A percentile compares a stretch with the other conserved stretches of the same genome.
Conservation (phyloP, 1,140 invertebrate genomes). For the Carcinoscorpius rotundicauda region DNA sequence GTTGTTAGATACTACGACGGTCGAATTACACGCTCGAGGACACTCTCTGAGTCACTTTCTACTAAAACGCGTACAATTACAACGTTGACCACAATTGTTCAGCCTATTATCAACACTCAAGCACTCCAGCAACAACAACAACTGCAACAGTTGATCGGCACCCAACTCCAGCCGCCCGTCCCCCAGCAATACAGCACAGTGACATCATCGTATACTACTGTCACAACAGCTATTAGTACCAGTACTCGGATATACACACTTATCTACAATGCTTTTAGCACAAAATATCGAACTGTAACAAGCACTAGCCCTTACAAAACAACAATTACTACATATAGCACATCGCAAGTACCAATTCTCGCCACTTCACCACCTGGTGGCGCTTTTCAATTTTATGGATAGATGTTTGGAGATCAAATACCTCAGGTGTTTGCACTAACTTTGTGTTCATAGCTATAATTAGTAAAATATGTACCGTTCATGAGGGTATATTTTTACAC, state of each 20-base stretch:
- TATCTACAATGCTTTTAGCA: constrained; percentile 28
- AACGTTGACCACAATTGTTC: constrained; percentile 23
- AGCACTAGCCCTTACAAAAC: constrained; percentile 23
- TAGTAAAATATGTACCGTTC: too few species aligned
- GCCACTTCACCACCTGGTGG: too few species aligned
- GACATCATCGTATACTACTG: constrained; percentile 22
- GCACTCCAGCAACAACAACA: constrained; percentile 20
- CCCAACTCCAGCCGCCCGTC: constrained; percentile 11
- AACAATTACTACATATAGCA: constrained; percentile 19
- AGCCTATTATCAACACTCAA: constrained; percentile 22
- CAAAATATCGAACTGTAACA: constrained; percentile 27
- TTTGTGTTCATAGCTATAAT: too few species aligned
- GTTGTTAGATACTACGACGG: constrained; percentile 28
- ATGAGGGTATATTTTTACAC: too few species aligned
- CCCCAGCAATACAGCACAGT: constrained; percentile 14
- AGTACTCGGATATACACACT: constrained; percentile 25
- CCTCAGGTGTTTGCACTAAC: too few species aligned
- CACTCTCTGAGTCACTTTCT: constrained; percentile 23
- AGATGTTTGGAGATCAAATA: too few species aligned
- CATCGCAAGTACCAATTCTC: constrained; percentile 11
- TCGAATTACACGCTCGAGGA: constrained; percentile 24
- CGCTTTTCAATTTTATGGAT: too few species aligned
- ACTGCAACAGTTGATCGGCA: constrained; percentile 18
- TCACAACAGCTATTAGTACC: constrained; percentile 21
- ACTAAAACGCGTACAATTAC: constrained; percentile 23